Evolutionary conservation across 2,888 invertebrate genomes (phyloP).

Genomic region (Bombylius discolor): DNA sequence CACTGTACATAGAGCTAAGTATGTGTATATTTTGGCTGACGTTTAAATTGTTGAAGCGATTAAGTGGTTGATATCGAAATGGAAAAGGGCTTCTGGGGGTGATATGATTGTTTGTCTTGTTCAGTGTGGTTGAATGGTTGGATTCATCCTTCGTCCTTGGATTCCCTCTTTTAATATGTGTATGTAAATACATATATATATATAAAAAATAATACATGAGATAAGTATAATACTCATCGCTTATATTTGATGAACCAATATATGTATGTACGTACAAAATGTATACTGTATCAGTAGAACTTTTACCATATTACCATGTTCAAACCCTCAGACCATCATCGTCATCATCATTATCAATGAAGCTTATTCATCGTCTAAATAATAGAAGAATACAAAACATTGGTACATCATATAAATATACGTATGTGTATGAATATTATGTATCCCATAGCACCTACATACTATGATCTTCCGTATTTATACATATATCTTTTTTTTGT

Average conservation of each 20-base stretch:
- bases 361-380: not conserved
- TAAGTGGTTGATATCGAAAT: constrained; percentile 12
- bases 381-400: not conserved
- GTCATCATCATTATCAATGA: not conserved
- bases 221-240: too few relatives aligned
- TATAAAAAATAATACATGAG: too few relatives aligned
- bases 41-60: constrained; percentile 12
- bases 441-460: not conserved
- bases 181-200: too few relatives aligned
- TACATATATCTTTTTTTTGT: not conserved
- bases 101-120: constrained; percentile 9
- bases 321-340: not conserved
- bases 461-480: not conserved
- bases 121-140: not conserved
- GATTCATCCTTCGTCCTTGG: too few relatives aligned
- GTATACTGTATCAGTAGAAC: too few relatives aligned
- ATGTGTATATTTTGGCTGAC: not conserved
- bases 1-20: not conserved
- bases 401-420: not conserved
- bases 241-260: too few relatives aligned
- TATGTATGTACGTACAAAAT: too few relatives aligned
- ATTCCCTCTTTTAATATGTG: too few relatives aligned
- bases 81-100: constrained; percentile 6
- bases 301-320: not conserved
- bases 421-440: not conserved